Conservation (phyloP, 1,140 invertebrate species). For the Scaptomyza graminum region DNA sequence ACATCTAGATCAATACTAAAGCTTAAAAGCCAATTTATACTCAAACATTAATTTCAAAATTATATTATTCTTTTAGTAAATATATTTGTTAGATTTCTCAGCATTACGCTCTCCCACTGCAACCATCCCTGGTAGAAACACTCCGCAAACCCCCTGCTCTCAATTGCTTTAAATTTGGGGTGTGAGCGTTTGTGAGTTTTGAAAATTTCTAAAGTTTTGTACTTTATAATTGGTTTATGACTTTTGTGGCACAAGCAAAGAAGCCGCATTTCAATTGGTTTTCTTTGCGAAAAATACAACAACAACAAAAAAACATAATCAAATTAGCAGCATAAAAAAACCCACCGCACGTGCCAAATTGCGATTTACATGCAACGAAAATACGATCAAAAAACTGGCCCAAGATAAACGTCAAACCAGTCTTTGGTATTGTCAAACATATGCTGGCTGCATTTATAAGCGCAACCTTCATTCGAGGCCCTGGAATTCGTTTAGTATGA, state of each 20-base stretch:
- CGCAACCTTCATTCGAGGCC: conserved; percentile 54
- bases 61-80: too few relatives aligned
- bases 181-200: conserved; percentile 11
- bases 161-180: conserved; percentile 3
- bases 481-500: conserved; percentile 35
- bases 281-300: conserved; percentile 28
- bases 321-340: conserved; percentile 51
- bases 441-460: conserved; percentile 68
- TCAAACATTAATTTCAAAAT: too few relatives aligned
- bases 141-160: background rate
- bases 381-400: conserved; percentile 37
- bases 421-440: background rate
- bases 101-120: background rate
- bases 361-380: conserved; percentile 29
- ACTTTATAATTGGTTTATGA: conserved; percentile 74
- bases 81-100: background rate
- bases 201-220: conserved; percentile 42
- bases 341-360: conserved; percentile 65
- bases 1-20: too few relatives aligned
- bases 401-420: conserved; percentile 37
- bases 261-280: conserved; percentile 71
- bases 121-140: conserved; percentile 16
- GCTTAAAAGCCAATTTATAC: too few relatives aligned
- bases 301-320: conserved; percentile 55
- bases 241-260: conserved; percentile 59